Evolutionary conservation across 1,140 invertebrate genomes (phyloP).

Genomic region (Panulirus ornatus): DNA sequence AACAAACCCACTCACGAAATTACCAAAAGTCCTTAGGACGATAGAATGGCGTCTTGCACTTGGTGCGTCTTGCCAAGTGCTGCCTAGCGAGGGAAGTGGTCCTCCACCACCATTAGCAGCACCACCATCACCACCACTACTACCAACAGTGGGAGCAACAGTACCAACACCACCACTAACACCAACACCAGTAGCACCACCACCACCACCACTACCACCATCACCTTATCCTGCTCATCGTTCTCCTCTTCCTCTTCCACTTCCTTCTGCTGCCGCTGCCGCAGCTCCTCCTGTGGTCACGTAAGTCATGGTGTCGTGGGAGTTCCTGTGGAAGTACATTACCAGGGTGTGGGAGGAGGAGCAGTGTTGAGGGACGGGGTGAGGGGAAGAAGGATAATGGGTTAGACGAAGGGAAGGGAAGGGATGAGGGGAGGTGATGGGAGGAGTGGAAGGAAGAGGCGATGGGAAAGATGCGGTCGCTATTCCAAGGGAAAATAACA

Average conservation of each 20-base stretch:
- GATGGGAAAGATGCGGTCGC: not conserved
- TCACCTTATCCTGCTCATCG: not conserved
- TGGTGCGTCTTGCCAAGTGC: not conserved
- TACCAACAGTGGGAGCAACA: not conserved
- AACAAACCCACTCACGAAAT: too few relatives aligned
- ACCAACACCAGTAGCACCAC: constrained; percentile 1
- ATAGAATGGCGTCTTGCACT: too few relatives aligned
- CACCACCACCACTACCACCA: not conserved
- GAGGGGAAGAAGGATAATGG: not conserved
- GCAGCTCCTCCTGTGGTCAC: constrained; percentile 10
- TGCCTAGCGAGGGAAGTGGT: not conserved
- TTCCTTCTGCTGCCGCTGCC: not conserved
- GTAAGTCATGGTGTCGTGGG: constrained; percentile 24
- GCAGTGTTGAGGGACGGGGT: not conserved
- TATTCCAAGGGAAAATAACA: not conserved
- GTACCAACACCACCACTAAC: not conserved
- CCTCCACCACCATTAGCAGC: not conserved
- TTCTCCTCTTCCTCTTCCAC: constrained; percentile 16
- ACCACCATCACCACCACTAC: not conserved
- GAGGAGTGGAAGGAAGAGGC: not conserved
- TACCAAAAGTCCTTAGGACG: too few relatives aligned
- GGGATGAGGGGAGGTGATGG: not conserved
- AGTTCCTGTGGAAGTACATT: constrained; percentile 24
- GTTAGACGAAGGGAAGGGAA: not conserved
- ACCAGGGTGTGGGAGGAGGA: too few relatives aligned